phyloP scores from a whole-genome alignment of 1,140 invertebrate species.

The Harpegnathos saltator region DNA sequence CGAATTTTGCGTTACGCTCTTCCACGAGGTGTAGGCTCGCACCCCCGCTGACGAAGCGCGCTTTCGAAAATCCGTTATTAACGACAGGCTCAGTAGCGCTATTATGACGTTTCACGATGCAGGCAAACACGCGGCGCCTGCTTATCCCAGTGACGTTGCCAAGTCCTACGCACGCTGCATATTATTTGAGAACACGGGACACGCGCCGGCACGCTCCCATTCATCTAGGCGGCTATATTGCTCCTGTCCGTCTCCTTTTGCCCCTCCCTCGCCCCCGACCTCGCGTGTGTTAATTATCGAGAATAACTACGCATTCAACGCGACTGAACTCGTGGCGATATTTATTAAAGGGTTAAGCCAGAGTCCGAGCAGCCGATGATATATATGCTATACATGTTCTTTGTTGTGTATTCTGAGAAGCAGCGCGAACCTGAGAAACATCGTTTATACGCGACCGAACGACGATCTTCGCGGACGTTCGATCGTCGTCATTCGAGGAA shows the following conservation, averaged over 20 bases:
- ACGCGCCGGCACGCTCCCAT: conserved; percentile 85
- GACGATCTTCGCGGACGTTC: too few relatives aligned
- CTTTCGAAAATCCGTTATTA: conserved; percentile 82
- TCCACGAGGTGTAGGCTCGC: conserved; percentile 21
- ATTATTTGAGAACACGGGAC: conserved; percentile 78
- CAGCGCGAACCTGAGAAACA: too few relatives aligned
- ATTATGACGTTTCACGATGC: conserved; percentile 84
- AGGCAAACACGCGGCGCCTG: conserved; percentile 76
- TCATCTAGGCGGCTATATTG: conserved; percentile 72
- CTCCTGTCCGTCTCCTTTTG: not conserved
- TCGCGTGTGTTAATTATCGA: conserved; percentile 34
- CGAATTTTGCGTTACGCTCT: too few relatives aligned
- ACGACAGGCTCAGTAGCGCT: conserved; percentile 76
- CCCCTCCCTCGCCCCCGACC: not conserved
- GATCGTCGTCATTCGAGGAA: too few relatives aligned
- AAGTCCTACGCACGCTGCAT: conserved; percentile 60
- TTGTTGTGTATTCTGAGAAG: too few relatives aligned
- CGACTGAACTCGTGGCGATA: conserved; percentile 21
- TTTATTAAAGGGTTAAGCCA: conserved; percentile 25
- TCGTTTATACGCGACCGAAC: too few relatives aligned
- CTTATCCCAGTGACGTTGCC: conserved; percentile 40
- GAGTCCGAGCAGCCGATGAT: too few relatives aligned
- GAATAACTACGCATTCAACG: conserved; percentile 27
- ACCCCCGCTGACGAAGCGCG: conserved; percentile 54
- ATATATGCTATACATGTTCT: too few relatives aligned